A percentile compares a stretch with the other conserved stretches of the same genome.
phyloP scores from a whole-genome alignment of 2,797 vertebrate genomes.

The Heterohyrax brucei region DNA sequence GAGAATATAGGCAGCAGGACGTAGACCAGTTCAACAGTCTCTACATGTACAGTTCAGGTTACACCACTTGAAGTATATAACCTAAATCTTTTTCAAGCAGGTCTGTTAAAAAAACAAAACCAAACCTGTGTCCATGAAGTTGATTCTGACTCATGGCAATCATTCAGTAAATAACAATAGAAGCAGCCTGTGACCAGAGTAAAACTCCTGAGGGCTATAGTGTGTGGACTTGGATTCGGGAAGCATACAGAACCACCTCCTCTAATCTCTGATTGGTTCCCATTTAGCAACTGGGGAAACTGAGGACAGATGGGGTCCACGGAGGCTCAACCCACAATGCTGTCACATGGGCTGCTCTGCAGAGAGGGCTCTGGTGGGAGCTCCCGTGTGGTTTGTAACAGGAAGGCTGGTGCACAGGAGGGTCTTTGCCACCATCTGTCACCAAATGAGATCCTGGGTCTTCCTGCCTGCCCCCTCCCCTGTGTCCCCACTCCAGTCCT shows the following conservation, averaged over 20 bases:
- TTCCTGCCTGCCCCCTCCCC: background rate
- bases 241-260: background rate
- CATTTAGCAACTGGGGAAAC: slow-evolving; percentile 24
- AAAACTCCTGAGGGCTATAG: background rate
- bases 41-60: background rate
- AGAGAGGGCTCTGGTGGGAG: background rate
- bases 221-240: background rate
- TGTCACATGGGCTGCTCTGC: too few relatives aligned
- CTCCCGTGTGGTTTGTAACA: background rate
- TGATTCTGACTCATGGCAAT: too few relatives aligned
- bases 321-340: background rate
- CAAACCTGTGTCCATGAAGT: too few relatives aligned
- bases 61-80: background rate
- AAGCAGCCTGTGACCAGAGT: background rate
- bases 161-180: background rate
- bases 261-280: background rate
- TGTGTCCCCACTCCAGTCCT: background rate
- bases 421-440: background rate
- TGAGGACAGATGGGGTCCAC: background rate
- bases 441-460: slow-evolving; percentile 17
- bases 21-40: background rate
- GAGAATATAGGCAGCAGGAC: background rate
- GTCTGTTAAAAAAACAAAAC: background rate
- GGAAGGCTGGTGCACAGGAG: background rate
- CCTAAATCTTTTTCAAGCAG: background rate